Conservation (phyloP, 2,113 vertebrate species). For the Corythaixoides concolor region DNA sequence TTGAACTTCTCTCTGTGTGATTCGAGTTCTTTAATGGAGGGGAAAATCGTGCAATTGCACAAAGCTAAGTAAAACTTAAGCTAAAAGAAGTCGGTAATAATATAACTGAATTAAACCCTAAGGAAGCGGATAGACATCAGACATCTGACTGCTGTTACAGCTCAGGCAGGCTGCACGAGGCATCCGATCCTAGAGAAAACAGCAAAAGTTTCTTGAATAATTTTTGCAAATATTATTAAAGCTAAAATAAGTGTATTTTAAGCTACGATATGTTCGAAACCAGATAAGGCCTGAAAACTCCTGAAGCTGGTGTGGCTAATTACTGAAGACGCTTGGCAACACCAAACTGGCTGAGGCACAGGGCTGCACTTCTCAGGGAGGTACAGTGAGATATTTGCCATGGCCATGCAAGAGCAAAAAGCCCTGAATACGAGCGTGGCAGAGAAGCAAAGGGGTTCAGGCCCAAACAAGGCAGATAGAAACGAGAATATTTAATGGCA, state of each 20-base stretch:
- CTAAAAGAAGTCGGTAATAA: not conserved
- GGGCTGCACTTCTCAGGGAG: rapidly evolving
- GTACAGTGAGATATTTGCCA: not conserved
- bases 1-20: not conserved
- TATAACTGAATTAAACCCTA: not conserved
- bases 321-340: not conserved
- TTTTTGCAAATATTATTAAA: not conserved
- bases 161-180: rapidly evolving
- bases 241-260: not conserved
- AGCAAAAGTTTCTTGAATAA: not conserved
- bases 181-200: not conserved
- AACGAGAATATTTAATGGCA: not conserved
- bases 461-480: not conserved
- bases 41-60: not conserved
- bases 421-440: not conserved
- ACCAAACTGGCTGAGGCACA: not conserved
- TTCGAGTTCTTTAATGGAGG: not conserved
- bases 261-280: not conserved
- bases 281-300: not conserved
- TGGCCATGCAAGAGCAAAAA: not conserved
- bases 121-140: not conserved
- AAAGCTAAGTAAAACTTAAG: not conserved
- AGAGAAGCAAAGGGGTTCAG: not conserved
- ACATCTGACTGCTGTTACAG: not conserved
- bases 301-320: not conserved